Conservation (phyloP, 2,888 invertebrate genomes). For the Ypsolopha scabrella region DNA sequence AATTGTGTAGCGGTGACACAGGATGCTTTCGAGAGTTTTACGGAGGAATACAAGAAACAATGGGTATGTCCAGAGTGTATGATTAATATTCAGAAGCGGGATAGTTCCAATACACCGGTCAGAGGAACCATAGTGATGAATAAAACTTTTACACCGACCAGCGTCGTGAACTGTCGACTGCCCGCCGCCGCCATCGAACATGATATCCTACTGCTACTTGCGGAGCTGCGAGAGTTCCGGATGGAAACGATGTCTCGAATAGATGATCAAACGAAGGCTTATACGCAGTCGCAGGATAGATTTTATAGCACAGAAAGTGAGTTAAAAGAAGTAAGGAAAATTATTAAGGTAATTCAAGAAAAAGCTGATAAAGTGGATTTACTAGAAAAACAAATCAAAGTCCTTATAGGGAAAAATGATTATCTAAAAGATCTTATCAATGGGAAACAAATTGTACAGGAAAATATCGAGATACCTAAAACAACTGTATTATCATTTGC, state of each 20-base stretch:
- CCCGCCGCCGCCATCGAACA: too few species aligned
- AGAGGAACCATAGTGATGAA: background rate
- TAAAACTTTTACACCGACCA: background rate
- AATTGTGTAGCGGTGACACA: background rate
- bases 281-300: too few species aligned
- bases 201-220: background rate
- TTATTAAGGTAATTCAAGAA: background rate
- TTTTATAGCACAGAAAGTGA: background rate
- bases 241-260: background rate
- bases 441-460: too few species aligned
- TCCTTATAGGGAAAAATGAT: background rate
- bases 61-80: conserved; percentile 1
- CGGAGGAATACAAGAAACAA: background rate
- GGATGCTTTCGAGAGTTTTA: background rate
- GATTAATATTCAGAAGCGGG: background rate
- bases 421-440: background rate
- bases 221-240: background rate
- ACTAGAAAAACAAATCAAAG: background rate
- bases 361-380: background rate
- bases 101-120: background rate
- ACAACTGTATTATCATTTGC: too few species aligned
- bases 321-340: background rate
- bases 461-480: too few species aligned
- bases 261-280: background rate
- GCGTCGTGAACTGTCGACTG: too few species aligned